Evolutionary conservation across 2,797 vertebrate species (phyloP).

Genomic region (Aplochiton taeniatus): DNA sequence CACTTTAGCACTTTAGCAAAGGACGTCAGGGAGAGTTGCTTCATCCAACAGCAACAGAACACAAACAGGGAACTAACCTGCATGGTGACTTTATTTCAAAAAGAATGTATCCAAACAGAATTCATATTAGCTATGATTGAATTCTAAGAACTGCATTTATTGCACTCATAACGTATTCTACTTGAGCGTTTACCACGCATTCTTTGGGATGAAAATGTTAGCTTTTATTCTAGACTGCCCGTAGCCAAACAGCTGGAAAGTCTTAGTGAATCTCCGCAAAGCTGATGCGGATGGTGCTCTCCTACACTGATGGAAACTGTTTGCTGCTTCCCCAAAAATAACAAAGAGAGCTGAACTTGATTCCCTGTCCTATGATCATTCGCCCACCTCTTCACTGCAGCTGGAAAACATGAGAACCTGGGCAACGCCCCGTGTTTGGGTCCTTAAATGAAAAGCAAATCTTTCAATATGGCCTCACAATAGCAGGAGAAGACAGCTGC

Average conservation of each 20-base stretch:
- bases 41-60: no score
- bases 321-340: slow-evolving; percentile 58
- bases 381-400: slow-evolving; percentile 60
- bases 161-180: no score
- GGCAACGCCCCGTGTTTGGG: slow-evolving; percentile 62
- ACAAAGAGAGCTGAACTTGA: slow-evolving; percentile 43
- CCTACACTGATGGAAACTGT: slow-evolving; percentile 59
- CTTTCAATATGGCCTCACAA: slow-evolving; percentile 37
- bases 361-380: slow-evolving; percentile 53
- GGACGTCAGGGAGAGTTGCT: neutral
- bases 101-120: no score
- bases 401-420: slow-evolving; percentile 49
- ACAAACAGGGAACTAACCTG: no score
- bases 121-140: no score
- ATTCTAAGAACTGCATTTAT: no score
- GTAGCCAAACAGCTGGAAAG: slow-evolving; percentile 57
- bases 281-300: slow-evolving; percentile 33
- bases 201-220: slow-evolving; percentile 17
- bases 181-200: no score
- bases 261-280: slow-evolving; percentile 50
- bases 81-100: no score
- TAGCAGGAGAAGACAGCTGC: slow-evolving; percentile 35
- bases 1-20: neutral
- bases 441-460: slow-evolving; percentile 64
- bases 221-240: slow-evolving; percentile 24